phyloP scores from a whole-genome alignment of 2,797 vertebrate species.

The Psittacula derbiana region DNA sequence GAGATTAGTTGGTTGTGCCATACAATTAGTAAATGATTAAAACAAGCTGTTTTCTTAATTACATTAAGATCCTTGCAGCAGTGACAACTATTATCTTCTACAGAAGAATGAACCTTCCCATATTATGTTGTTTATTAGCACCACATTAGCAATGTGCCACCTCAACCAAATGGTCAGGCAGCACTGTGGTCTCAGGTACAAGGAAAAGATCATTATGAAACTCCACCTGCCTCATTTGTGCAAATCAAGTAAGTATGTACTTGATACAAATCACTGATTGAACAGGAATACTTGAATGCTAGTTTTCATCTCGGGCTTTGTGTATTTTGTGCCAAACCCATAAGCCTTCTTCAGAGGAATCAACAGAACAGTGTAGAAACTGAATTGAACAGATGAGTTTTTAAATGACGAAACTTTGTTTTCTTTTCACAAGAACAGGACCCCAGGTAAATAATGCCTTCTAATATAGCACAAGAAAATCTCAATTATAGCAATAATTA shows the following conservation, averaged over 20 bases:
- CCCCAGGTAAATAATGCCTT: slow-evolving; percentile 32
- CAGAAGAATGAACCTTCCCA: not conserved
- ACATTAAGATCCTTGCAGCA: slow-evolving; percentile 5
- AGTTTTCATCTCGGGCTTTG: slow-evolving; percentile 13
- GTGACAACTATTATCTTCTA: not conserved
- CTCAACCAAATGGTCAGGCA: not conserved
- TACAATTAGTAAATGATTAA: slow-evolving; percentile 43
- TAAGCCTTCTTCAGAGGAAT: slow-evolving; percentile 10
- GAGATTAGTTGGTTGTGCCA: not conserved
- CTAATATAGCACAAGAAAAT: slow-evolving; percentile 42
- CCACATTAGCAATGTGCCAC: slow-evolving; percentile 20
- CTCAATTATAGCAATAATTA: slow-evolving; percentile 42
- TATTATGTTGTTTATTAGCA: slow-evolving; percentile 8
- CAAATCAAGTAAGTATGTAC: not conserved
- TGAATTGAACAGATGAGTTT: slow-evolving; percentile 9
- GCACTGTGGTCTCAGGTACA: not conserved
- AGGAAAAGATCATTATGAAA: not conserved
- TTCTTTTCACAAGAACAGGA: not conserved
- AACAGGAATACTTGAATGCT: not conserved
- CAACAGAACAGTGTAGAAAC: not conserved
- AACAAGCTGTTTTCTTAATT: slow-evolving; percentile 42
- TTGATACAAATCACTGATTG: not conserved
- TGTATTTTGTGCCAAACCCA: not conserved
- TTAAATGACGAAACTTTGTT: not conserved
- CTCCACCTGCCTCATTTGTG: not conserved